Base-by-base conservation (phyloP, 2,888 invertebrate species). In the Drepanosiphum platanoidis region DNA sequence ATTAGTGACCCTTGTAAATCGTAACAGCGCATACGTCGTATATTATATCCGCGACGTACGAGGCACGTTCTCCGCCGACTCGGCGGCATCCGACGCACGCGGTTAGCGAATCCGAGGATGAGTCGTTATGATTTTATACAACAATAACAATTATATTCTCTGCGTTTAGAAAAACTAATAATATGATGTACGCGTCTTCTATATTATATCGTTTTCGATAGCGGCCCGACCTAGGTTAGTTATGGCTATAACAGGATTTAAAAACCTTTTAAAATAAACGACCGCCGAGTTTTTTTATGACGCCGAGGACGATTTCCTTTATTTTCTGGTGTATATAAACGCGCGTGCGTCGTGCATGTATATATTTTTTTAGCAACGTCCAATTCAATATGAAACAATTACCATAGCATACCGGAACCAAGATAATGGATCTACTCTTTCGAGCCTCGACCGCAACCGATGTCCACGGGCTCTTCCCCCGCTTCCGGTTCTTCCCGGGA, bases 331-430 rank as follows among this genome's bases (percentile, higher is more conserved):
- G 30, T 70, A 78, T 30, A 72, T 30, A 58, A 39, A 72, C 46
- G 7, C 22, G 7, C 30, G 9, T 72, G 27, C n/a, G 3, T 74
- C 46, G 22, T 36, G n/a, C 22, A 3, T 32, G 27, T 18, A 27
- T 11, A 64, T 3, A 13, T 32, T 42, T 39, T 66, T 36, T 80
- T 58, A 74, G 18, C 70, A 27, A 75, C 36, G 68, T 84, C 39
- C 84, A 68, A 77, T 84, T 84, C 84, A 84, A 84, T 84, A 84
- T 70, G 84, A 84, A 84, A 84, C 84, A 84, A 84, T 84, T 84
- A 84, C 75, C 58, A 75, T 77, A 84, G 68, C 9, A 84, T 32
- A 84, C 84, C 84, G 84, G 84, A 84, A 84, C 84, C 84, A 77
- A 75, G 84, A 84, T 84, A 84, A 84, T 84, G 84, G 84, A 84